Base-by-base conservation (phyloP, 1,140 invertebrate species). In the Nasonia vitripennis region DNA sequence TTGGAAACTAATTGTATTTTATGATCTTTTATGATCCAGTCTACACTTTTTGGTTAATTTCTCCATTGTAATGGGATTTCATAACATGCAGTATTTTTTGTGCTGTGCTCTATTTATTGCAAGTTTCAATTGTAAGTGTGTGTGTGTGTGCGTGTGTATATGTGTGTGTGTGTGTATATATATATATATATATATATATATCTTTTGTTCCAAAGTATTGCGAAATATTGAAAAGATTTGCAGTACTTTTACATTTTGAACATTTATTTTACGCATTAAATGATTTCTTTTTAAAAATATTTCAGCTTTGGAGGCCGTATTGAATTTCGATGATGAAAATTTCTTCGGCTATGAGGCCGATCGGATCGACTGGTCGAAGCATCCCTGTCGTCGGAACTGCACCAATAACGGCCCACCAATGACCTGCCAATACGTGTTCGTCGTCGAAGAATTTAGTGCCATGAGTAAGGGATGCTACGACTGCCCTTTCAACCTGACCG, bases 381-480 rank as follows among this genome's bases (percentile, higher is more conserved):
- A 94, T 89, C 93, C 93, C 7, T 96, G 95, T 90, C 88, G 90
- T 17, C 92, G 96, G 84, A 87, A 87, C 51, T 96, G 96, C 88
- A 86, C 87, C 67, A 89, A 91, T 37, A 93, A 93, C 80, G 94
- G 90, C 0, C 88, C 93, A 23, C 93, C 95, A 2, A 95, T 95
- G 95, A 93, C 94, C 14, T 97, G 97, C 87, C 91, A 94, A 71
- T 97, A 97, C 90, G 92, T 94, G 81, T 97, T 97, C 88, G 93
- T 83, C 68, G 88, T 97, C 0, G 97, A 98, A 91, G 95, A 95
- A 94, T 98, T 98, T 91, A 94, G 96, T 77, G 96, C 97, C 1
- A 95, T 98, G 94, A 97, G 96, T 89, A 98, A 97, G 91, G 97
- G 97, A 0, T 98, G 98, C 89, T 97, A 95, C 88, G 93, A 96